phyloP scores from a whole-genome alignment of 2,113 vertebrate genomes.

The Eclectus roratus region DNA sequence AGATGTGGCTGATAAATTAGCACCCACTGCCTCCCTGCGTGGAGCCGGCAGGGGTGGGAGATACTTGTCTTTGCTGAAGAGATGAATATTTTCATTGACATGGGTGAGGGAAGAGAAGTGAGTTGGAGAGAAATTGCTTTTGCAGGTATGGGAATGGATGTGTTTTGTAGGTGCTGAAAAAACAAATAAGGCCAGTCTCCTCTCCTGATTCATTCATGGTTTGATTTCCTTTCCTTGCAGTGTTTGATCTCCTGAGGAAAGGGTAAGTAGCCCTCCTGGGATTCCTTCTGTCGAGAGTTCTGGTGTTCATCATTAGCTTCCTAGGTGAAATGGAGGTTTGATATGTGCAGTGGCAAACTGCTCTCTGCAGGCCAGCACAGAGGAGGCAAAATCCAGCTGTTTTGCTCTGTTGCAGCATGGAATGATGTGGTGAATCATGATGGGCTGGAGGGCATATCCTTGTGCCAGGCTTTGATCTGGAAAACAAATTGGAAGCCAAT shows the following conservation, averaged over 20 bases:
- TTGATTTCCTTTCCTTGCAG: slow-evolving; percentile 77
- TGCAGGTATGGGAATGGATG: not conserved
- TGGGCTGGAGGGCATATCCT: not conserved
- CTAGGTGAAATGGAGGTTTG: not conserved
- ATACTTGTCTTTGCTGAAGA: not conserved
- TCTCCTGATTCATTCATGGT: not conserved
- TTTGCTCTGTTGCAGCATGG: not conserved
- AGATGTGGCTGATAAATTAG: not conserved
- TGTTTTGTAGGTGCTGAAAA: not conserved
- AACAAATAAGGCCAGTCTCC: not conserved
- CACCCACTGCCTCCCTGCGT: not conserved
- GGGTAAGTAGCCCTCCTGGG: slow-evolving; percentile 84
- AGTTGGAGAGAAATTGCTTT: not conserved
- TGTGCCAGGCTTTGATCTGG: not conserved
- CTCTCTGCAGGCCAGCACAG: not conserved
- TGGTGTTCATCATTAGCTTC: not conserved
- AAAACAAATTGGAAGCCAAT: not conserved
- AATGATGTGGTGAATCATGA: not conserved
- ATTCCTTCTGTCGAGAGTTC: not conserved
- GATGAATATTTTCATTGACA: not conserved
- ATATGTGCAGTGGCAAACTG: not conserved
- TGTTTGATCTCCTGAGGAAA: slow-evolving; percentile 96
- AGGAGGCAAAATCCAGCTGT: not conserved
- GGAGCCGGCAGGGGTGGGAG: not conserved
- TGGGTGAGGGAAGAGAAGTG: not conserved